Evolutionary conservation across 1,140 invertebrate species (phyloP).

Genomic region (Drosophila athabasca): DNA sequence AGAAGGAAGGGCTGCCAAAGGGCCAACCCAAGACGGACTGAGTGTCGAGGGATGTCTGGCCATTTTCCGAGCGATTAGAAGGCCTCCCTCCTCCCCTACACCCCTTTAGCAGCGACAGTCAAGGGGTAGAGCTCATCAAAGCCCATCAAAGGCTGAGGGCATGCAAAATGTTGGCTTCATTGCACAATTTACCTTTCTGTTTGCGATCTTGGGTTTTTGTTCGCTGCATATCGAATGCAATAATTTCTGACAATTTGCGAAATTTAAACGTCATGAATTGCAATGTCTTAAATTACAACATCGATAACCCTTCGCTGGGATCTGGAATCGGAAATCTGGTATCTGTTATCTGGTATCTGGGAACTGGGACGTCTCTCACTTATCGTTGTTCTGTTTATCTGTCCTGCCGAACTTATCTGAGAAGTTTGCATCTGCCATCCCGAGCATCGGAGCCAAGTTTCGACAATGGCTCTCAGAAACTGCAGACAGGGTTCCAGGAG

Average conservation of each 20-base stretch:
- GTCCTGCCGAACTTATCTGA: not conserved
- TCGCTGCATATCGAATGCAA: conserved; percentile 63
- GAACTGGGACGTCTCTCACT: not conserved
- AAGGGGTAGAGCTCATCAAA: conserved; percentile 30
- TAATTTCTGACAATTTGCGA: conserved; percentile 71
- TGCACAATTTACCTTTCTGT: conserved; percentile 65
- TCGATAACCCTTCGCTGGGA: conserved; percentile 7
- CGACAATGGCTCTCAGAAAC: conserved; percentile 10
- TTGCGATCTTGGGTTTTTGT: conserved; percentile 5
- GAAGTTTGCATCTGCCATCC: conserved; percentile 39
- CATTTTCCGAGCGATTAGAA: conserved; percentile 60
- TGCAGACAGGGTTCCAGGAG: too few relatives aligned
- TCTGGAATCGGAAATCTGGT: too few relatives aligned
- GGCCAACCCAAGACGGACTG: conserved; percentile 26
- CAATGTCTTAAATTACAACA: conserved; percentile 71
- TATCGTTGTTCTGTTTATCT: conserved; percentile 15
- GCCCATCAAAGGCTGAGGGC: conserved; percentile 25
- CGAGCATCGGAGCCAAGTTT: conserved; percentile 24
- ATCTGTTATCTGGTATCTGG: not conserved
- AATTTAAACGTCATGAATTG: conserved; percentile 68
- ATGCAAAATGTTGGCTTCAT: conserved; percentile 74
- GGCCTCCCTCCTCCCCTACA: not conserved
- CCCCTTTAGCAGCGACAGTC: conserved; percentile 20
- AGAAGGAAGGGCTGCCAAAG: conserved; percentile 59
- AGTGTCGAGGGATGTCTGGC: conserved; percentile 7